These are phyloP conservation scores for Drosophila melanosoma DNA, from an alignment of 2,888 invertebrate species.

Conservation along the genomic window DNA sequence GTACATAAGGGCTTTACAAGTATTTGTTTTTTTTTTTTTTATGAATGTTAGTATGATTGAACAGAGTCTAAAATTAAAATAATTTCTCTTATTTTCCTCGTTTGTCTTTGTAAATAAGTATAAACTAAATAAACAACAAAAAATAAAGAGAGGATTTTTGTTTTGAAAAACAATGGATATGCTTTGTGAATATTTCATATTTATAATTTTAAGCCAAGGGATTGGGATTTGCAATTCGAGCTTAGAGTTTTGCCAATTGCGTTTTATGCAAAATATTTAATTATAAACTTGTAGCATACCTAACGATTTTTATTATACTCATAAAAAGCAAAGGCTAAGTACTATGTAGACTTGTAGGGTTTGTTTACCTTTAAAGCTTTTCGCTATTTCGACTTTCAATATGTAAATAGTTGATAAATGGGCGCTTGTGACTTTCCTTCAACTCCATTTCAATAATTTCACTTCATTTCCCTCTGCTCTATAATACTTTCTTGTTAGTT, in stretches of 20 bases:
- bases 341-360: slow-evolving; percentile 46
- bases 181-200: slow-evolving; percentile 69
- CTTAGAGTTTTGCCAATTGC: slow-evolving; percentile 63
- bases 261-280: slow-evolving; percentile 48
- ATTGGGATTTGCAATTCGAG: slow-evolving; percentile 61
- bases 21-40: slow-evolving; percentile 12
- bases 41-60: slow-evolving; percentile 30
- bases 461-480: slow-evolving; percentile 53
- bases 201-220: slow-evolving; percentile 53
- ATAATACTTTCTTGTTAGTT: slow-evolving; percentile 77
- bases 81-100: slow-evolving; percentile 40
- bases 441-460: slow-evolving; percentile 39
- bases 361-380: slow-evolving; percentile 75
- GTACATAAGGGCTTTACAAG: slow-evolving; percentile 60
- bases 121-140: slow-evolving; percentile 62
- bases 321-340: slow-evolving; percentile 63
- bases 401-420: slow-evolving; percentile 74
- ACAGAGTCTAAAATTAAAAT: slow-evolving; percentile 35
- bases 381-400: slow-evolving; percentile 59
- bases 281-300: slow-evolving; percentile 51
- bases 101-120: slow-evolving; percentile 47
- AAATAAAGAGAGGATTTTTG: slow-evolving; percentile 51
- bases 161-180: slow-evolving; percentile 80
- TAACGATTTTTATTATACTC: slow-evolving; percentile 34
- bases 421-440: slow-evolving; percentile 73